Evolutionary conservation across 2,113 vertebrate species (phyloP).

Genomic region (Callithrix jacchus): DNA sequence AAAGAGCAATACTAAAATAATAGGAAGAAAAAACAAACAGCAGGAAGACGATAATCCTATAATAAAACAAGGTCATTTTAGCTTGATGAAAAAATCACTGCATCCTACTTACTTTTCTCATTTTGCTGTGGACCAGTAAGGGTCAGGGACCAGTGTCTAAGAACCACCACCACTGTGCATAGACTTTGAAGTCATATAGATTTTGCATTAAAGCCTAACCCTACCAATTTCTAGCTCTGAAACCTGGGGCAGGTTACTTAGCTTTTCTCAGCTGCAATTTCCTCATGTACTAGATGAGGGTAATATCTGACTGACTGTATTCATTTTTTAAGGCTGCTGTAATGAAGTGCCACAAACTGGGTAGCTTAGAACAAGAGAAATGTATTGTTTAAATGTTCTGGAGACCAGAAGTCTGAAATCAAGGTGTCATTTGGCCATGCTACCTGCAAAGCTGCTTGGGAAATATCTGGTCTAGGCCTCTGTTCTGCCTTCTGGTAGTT

Average conservation of each 20-base stretch:
- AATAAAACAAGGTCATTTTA: neutral
- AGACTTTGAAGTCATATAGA: neutral
- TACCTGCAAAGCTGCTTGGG: neutral
- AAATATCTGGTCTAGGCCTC: neutral
- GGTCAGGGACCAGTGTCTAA: neutral
- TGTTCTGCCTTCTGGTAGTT: neutral
- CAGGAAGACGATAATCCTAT: neutral
- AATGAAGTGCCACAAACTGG: neutral
- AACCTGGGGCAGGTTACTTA: neutral
- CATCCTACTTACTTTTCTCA: neutral
- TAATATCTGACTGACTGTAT: neutral
- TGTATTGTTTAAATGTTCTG: neutral
- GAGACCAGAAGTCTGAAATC: neutral
- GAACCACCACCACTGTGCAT: neutral
- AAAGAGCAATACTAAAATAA: slow-evolving; percentile 15
- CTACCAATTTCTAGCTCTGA: neutral
- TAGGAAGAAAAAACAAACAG: neutral
- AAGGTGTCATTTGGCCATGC: neutral
- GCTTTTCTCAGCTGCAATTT: neutral
- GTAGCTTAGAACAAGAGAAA: neutral
- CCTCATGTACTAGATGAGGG: neutral
- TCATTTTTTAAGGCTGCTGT: neutral
- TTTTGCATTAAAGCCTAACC: neutral
- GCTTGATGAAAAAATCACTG: neutral
- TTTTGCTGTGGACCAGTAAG: neutral